Base-by-base conservation (phyloP, 2,888 invertebrate genomes). In the Lamellibrachia columna region DNA sequence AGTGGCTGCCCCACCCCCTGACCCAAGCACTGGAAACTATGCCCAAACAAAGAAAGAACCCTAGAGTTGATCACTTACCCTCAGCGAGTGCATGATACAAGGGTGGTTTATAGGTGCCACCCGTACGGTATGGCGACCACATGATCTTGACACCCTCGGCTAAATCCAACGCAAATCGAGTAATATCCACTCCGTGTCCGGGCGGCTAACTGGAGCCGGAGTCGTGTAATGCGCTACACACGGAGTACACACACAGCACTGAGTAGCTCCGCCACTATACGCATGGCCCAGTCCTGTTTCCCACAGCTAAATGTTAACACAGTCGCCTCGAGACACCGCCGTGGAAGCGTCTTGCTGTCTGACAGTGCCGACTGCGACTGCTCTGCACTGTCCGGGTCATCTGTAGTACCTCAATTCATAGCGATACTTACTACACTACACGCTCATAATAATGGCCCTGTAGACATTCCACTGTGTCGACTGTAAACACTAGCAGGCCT, bases 401-500 rank as follows among this genome's bases (percentile, higher is more conserved):
- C 75, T 15, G 22, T 75, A 75, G 75, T 75, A 75, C 75, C 75
- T 22, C 60, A 40, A 40, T 40, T 40, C 40, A 40, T 40, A 40
- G 40, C 22, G 75, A 75, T 75, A 75, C 75, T 75, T 75, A 75
- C 75, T 75, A 75, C 75, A 75, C 75, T 75, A 75, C 75, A 75
- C 22, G 8, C 6, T 75, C 75, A 75, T 75, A 75, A 22, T 75
- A 75, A 75, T 75, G 22, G 75, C 4, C 22, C 75, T 75, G 22
- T n/a, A 75, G 75, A n/a, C 75, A 75, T 75, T 75, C 75, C 75
- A 75, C 1, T 22, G 75, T 1, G n/a, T 75, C 75, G 15, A 75
- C 75, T 3, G 75, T 75, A 75, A 75, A 75, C 75, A 75, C 75
- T 22, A 0, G 8, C 55, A 9, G 55, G 55, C 15, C 22, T 4